These are phyloP conservation scores for Lucilia cuprina DNA, from an alignment of 1,140 invertebrate genomes.

Conservation along the genomic window DNA sequence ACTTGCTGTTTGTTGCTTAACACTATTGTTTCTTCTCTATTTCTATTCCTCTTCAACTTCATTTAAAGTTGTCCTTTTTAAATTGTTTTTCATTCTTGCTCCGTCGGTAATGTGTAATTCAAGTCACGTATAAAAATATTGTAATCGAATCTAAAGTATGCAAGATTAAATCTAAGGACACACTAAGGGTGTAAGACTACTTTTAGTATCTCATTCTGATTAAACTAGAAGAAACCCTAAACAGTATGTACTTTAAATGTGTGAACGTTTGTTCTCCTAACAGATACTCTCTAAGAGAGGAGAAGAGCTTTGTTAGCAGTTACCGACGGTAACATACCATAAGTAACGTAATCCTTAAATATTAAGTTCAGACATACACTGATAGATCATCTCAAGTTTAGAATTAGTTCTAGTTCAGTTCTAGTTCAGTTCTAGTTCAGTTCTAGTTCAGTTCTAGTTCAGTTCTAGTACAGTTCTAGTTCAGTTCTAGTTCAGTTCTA, in stretches of 20 bases:
- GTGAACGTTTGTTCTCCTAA: background rate
- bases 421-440: too few species aligned
- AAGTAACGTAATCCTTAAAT: background rate
- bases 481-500: too few species aligned
- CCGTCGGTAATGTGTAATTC: background rate
- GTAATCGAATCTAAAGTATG: constrained; percentile 36
- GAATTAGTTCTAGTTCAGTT: too few species aligned
- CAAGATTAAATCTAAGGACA: constrained; percentile 35
- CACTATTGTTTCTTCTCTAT: background rate
- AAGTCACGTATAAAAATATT: constrained; percentile 27
- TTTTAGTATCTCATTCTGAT: background rate
- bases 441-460: too few species aligned
- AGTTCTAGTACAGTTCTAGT: too few species aligned
- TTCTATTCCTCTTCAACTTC: background rate
- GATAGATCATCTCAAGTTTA: too few species aligned
- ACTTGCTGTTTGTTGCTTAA: background rate
- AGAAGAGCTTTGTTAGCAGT: background rate
- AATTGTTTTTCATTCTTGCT: background rate
- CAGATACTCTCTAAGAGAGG: background rate
- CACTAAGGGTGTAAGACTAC: background rate
- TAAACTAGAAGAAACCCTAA: background rate
- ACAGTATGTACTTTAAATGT: background rate
- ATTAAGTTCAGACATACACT: too few species aligned
- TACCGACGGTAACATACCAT: too few species aligned
- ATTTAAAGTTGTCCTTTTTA: background rate